A percentile compares a stretch with the other conserved stretches of the same genome.
Conservation (phyloP, 2,888 invertebrate genomes). For the Eucera pruinosa region DNA sequence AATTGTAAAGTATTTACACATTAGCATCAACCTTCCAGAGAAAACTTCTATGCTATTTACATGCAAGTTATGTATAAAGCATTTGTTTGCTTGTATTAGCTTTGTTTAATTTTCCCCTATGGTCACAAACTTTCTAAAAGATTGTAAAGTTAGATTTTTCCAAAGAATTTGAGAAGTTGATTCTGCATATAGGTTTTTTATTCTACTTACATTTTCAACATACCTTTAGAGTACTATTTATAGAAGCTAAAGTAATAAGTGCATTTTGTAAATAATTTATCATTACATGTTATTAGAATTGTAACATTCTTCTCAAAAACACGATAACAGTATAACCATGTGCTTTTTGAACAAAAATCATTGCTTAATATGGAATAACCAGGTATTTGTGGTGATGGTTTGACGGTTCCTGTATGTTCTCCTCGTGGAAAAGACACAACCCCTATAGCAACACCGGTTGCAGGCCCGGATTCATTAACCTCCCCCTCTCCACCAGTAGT, state of each 20-base stretch:
- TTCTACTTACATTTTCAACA: conserved; percentile 9
- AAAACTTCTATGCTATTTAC: conserved; percentile 24
- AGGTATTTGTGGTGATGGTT: conserved; percentile 83
- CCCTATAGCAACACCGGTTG: conserved; percentile 79
- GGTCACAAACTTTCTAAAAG: background rate
- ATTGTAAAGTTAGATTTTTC: background rate
- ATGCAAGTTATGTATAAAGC: conserved; percentile 1
- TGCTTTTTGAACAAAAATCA: conserved; percentile 60
- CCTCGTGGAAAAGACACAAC: conserved; percentile 80
- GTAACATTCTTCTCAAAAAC: conserved; percentile 38
- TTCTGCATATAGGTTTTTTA: conserved; percentile 20
- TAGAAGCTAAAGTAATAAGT: conserved; percentile 29
- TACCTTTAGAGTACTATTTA: conserved; percentile 24
- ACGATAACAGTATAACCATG: conserved; percentile 37
- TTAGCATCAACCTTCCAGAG: conserved; percentile 9
- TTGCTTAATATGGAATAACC: conserved; percentile 76
- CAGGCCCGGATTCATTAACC: conserved; percentile 80
- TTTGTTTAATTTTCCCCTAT: conserved; percentile 4
- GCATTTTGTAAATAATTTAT: conserved; percentile 33
- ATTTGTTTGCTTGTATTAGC: conserved; percentile 23
- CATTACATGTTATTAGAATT: conserved; percentile 23
- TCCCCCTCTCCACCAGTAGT: conserved; percentile 82
- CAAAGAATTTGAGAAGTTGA: background rate
- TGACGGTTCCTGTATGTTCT: conserved; percentile 82
- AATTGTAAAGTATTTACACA: conserved; percentile 21